Percentiles rank a stretch among this genome's conserved stretches.
Evolutionary conservation across 2,888 invertebrate species (phyloP).

Genomic region (Phragmatobia fuliginosa): DNA sequence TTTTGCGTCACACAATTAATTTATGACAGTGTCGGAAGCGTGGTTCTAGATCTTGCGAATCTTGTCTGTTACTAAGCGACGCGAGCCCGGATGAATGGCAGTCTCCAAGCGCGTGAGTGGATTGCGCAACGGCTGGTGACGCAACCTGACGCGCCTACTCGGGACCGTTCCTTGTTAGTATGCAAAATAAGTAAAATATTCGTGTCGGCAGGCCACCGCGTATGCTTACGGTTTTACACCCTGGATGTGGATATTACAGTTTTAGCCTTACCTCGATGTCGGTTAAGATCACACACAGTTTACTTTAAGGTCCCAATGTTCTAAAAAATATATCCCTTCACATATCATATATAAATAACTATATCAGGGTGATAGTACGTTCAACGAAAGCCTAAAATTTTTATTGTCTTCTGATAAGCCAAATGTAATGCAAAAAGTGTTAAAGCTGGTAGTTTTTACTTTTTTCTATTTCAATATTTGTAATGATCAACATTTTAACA

Average conservation of each 20-base stretch:
- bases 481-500: no score
- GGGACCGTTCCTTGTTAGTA: slow-evolving; percentile 77
- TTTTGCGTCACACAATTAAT: slow-evolving; percentile 52
- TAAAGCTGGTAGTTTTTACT: not conserved
- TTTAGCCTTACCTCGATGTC: slow-evolving; percentile 47
- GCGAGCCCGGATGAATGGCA: slow-evolving; percentile 77
- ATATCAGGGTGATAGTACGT: not conserved
- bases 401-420: not conserved
- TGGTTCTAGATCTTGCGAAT: slow-evolving; percentile 53
- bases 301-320: slow-evolving; percentile 14
- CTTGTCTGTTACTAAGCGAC: slow-evolving; percentile 72
- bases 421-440: not conserved
- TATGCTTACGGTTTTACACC: slow-evolving; percentile 69
- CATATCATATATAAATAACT: not conserved
- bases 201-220: slow-evolving; percentile 64
- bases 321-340: not conserved
- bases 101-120: slow-evolving; percentile 76
- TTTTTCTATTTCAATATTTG: no score
- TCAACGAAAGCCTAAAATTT: not conserved
- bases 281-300: slow-evolving; percentile 37
- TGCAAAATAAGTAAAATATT: slow-evolving; percentile 81
- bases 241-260: slow-evolving; percentile 53
- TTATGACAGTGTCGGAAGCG: slow-evolving; percentile 57
- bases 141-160: slow-evolving; percentile 73
- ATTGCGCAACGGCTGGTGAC: slow-evolving; percentile 75